Conservation (phyloP, 2,888 invertebrate genomes). For the Andrena minutula region DNA sequence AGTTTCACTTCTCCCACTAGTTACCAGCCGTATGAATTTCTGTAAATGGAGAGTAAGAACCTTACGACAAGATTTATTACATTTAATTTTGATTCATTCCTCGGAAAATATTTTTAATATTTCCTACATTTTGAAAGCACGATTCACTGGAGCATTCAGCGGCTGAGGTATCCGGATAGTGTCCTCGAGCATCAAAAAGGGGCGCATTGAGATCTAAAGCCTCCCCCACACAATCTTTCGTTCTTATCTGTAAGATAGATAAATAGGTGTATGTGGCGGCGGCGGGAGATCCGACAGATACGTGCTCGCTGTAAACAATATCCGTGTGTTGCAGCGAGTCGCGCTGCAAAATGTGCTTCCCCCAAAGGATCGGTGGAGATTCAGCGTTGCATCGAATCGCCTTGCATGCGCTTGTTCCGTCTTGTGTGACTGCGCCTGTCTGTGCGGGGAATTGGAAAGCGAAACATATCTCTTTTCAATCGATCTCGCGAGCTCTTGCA, state of each 20-base stretch:
- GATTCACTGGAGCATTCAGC: too few species aligned
- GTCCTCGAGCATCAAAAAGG: too few species aligned
- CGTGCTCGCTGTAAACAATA: conserved; percentile 8
- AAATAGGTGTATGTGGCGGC: neutral
- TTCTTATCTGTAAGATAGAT: neutral
- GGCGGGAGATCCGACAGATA: neutral
- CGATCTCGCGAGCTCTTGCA: conserved; percentile 24
- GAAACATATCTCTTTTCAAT: conserved; percentile 42
- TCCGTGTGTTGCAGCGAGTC: neutral
- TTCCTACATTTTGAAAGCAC: too few species aligned
- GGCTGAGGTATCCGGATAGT: too few species aligned
- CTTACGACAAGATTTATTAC: too few species aligned
- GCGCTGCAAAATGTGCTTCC: conserved; percentile 4
- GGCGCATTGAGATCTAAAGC: too few species aligned
- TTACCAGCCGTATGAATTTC: too few species aligned
- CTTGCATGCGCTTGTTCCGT: neutral
- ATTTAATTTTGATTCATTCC: too few species aligned
- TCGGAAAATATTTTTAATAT: too few species aligned
- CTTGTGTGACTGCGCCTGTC: neutral
- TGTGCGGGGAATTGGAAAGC: conserved; percentile 17
- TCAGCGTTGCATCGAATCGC: neutral
- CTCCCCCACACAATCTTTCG: neutral
- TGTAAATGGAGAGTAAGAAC: too few species aligned
- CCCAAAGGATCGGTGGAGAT: neutral
- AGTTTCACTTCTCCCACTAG: too few species aligned